A percentile compares a stretch with the other conserved stretches of the same genome.
These are phyloP conservation scores for Chymomyza costata DNA, from an alignment of 1,140 invertebrate species.

Conservation along the genomic window DNA sequence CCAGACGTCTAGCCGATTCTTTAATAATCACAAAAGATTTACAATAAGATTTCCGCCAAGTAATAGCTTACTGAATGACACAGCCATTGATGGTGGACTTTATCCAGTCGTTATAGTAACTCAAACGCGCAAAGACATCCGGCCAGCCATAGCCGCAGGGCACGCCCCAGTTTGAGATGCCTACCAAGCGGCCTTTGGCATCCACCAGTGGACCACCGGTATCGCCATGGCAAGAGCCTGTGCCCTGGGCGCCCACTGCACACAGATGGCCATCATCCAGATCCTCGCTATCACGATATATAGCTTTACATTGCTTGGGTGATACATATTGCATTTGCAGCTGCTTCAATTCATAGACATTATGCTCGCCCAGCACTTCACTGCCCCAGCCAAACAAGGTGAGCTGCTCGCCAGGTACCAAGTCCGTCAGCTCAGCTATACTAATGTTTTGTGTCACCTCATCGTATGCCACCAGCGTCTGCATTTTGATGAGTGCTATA, in stretches of 20 bases:
- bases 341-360: conserved; percentile 39
- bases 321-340: conserved; percentile 54
- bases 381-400: conserved; percentile 78
- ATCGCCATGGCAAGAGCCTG: conserved; percentile 73
- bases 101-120: conserved; percentile 69
- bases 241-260: conserved; percentile 77
- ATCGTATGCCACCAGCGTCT: conserved; percentile 66
- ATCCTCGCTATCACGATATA: conserved; percentile 22
- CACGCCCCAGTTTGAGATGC: conserved; percentile 76
- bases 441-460: conserved; percentile 76
- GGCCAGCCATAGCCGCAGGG: conserved; percentile 77
- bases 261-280: conserved; percentile 77
- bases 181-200: conserved; percentile 47
- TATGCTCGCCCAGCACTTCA: conserved; percentile 7
- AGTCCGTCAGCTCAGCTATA: conserved; percentile 31
- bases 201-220: conserved; percentile 58
- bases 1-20: conserved; percentile 35
- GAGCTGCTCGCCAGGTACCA: conserved; percentile 58
- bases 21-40: background rate
- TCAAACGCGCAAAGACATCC: conserved; percentile 76
- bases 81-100: conserved; percentile 49
- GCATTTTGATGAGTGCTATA: conserved; percentile 76
- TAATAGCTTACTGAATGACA: conserved; percentile 21
- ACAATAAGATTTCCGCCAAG: background rate
- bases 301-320: conserved; percentile 31